Evolutionary conservation across 2,888 invertebrate genomes (phyloP), one percentile per base, ranked within the genome.

Genomic region (Creontiades dilutus): DNA sequence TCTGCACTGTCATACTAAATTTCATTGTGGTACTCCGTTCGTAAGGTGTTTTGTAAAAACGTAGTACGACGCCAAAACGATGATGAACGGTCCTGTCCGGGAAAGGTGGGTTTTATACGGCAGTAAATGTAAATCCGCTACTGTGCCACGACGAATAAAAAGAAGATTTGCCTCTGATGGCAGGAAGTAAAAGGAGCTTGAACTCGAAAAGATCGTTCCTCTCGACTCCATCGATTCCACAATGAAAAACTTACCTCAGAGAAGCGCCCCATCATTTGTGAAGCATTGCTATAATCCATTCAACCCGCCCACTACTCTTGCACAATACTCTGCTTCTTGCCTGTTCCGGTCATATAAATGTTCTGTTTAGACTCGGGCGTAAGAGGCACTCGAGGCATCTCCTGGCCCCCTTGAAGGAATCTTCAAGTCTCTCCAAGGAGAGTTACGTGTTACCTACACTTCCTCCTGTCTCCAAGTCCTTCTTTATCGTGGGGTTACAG

Each of bases 331-430:
- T 47, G 19, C 81, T 47, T 37, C 82, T 48, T 14, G 48, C 52
- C 19, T 48, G 82, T 82, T 52, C 55, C 82, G 82, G 82, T 82
- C 82, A 82, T 82, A 82, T 48, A 82, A 82, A 82, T 82, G 82
- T 82, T 82, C 82, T 82, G 52, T 82, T 82, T 82, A 82, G 82
- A 52, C 27, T 80, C 46, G 46, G 19, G 11, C 5, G 68, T 23
- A 23, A 23, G 23, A 19, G 68, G 68, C 68, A 68, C 68, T 68
- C n/a, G 78, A 47, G 16, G 78, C 37, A n/a, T 80, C 78, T 76
- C 76, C 27, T 27, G 13, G 19, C 13, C 78, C 78, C 78, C 47
- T 80, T 80, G 78, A 80, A 80, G 46, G 68, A 5, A 68, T 68
- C 68, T 68, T 27, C 68, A 68, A 68, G 68, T 68, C 68, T 68